Conservation (phyloP, 1,140 invertebrate genomes). For the Saccostrea cuccullata region DNA sequence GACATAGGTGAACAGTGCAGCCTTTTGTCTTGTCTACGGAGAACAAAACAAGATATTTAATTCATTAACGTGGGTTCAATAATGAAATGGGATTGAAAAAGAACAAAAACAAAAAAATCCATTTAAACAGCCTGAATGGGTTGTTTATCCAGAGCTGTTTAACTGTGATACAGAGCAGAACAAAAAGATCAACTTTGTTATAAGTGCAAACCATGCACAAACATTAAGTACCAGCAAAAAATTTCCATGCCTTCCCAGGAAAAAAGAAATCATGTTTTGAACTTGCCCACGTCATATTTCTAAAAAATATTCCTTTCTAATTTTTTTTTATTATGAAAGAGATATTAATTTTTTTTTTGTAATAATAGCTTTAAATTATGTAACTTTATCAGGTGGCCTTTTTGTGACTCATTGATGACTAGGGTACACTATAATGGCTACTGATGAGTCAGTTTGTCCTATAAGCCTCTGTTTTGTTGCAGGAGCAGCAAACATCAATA, state of each 20-base stretch:
- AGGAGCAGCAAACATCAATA: background rate
- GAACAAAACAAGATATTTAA: slow-evolving; percentile 24
- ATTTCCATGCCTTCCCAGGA: too few species aligned
- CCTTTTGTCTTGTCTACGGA: background rate
- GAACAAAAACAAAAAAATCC: slow-evolving; percentile 19
- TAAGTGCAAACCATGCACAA: background rate
- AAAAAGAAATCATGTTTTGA: too few species aligned
- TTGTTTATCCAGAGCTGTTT: slow-evolving; percentile 4
- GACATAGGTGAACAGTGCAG: slow-evolving; percentile 8
- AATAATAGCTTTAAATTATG: too few species aligned
- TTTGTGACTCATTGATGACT: background rate
- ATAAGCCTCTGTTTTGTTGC: background rate
- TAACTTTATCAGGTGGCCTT: too few species aligned
- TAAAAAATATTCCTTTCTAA: too few species aligned
- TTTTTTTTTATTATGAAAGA: too few species aligned
- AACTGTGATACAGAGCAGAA: background rate
- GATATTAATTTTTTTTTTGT: too few species aligned
- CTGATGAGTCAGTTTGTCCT: background rate
- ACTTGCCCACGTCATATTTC: too few species aligned
- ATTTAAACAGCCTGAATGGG: background rate
- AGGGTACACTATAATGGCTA: background rate
- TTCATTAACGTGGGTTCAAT: slow-evolving; percentile 29
- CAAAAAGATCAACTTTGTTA: background rate
- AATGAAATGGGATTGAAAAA: background rate
- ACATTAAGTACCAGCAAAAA: background rate